A percentile compares a stretch with the other conserved stretches of the same genome.
Conservation (phyloP, 2,113 vertebrate species). For the Pachypanchax playfairii region DNA sequence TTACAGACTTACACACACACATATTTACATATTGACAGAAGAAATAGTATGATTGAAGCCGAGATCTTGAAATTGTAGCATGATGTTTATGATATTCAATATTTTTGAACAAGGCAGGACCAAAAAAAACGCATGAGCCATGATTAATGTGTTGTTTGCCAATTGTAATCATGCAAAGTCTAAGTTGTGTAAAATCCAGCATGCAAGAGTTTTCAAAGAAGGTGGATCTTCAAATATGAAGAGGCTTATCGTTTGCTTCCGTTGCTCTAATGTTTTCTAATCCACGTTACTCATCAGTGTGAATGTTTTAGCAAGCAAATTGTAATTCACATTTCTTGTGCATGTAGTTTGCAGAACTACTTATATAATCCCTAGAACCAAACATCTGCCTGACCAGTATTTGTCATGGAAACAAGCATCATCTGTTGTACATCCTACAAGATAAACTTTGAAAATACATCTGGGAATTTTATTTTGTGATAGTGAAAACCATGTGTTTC, state of each 20-base stretch:
- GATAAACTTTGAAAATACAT: conserved; percentile 22
- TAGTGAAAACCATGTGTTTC: too few relatives aligned
- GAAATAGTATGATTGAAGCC: too few relatives aligned
- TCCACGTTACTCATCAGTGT: conserved; percentile 40
- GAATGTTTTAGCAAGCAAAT: conserved; percentile 45
- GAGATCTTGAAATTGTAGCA: too few relatives aligned
- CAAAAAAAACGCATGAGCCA: too few relatives aligned
- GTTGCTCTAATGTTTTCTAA: conserved; percentile 58
- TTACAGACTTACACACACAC: too few relatives aligned
- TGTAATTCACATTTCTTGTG: conserved; percentile 23
- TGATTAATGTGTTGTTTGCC: conserved; percentile 37
- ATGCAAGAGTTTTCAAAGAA: conserved; percentile 59
- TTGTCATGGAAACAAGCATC: conserved; percentile 46
- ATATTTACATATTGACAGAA: too few relatives aligned
- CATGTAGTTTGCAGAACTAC: conserved; percentile 14
- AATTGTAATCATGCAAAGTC: conserved; percentile 43
- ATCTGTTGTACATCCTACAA: conserved; percentile 29
- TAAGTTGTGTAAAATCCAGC: conserved; percentile 44
- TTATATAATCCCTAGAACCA: conserved; percentile 13
- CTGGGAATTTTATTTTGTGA: conserved; percentile 4
- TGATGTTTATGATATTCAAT: too few relatives aligned
- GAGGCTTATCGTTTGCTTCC: conserved; percentile 55
- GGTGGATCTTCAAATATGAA: conserved; percentile 65
- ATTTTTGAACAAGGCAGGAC: too few relatives aligned
- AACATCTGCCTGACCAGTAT: conserved; percentile 40